Base-by-base conservation (phyloP, 2,797 vertebrate genomes). In the Chaenodraco wilsoni region DNA sequence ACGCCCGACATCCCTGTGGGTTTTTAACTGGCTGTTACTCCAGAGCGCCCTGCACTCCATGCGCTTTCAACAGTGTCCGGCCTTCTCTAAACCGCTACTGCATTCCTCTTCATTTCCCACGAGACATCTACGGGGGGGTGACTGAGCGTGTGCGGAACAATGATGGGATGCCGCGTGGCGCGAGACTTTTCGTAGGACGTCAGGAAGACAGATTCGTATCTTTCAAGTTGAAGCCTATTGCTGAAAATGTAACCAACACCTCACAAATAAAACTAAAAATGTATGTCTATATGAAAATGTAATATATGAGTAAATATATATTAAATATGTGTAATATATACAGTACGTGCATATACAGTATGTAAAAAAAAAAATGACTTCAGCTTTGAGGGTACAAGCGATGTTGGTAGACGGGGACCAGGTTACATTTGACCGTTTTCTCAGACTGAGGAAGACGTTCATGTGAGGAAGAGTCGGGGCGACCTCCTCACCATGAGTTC, bases 241-340 rank as follows among this genome's bases (percentile, higher is more conserved):
- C 84, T 79, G 84, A 89, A 90, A 90, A 90, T 92, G 83, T 91
- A 91, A 92, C 87, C 83, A 88, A 89, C 92, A 88, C 89, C 89
- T 92, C 91, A 87, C 82, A 78, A 84, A 84, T 82, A 71, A 89
- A 89, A 90, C 82, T 69, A 88, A 87, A 87, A 90, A 88, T 88
- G 82, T 92, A 89, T 92, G 88, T 93, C 90, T 93, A 92, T 94
- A 93, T 91, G 76, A 91, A 89, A 93, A 92, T 93, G 93, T 95
- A 94, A 95, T 95, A 94, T 95, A 95, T 94, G 78, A 86, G 84
- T 89, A 92, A 93, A 92, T 93, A 81, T 93, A 93, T 93, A 93
- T 91, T 91, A 92, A 93, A 92, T 93, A 88, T 94, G 90, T 94
- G 91, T 95, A 93, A 94, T 95, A 93, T 94, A 94, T 93, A 92